These are phyloP conservation scores for Axis porcinus DNA, from an alignment of 2,113 vertebrate genomes.

Conservation along the genomic window DNA sequence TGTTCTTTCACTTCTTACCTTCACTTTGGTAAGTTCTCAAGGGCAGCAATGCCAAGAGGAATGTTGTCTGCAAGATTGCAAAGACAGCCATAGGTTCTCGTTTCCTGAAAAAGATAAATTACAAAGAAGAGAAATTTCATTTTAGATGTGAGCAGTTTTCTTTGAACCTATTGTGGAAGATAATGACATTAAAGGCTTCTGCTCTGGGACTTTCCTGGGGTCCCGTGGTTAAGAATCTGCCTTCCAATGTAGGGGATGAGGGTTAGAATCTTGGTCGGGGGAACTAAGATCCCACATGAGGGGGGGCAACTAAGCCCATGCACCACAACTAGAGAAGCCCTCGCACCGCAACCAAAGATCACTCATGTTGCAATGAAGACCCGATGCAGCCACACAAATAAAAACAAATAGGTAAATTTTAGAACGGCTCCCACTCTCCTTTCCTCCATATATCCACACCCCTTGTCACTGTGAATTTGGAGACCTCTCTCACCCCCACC, in stretches of 20 bases:
- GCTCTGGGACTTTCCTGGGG: background rate
- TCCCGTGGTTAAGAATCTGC: background rate
- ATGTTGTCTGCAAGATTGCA: background rate
- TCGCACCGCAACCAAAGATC: background rate
- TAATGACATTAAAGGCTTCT: background rate
- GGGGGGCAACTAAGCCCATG: background rate
- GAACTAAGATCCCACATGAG: background rate
- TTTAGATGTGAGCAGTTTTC: background rate
- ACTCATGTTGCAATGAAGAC: accelerated
- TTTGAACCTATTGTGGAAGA: background rate
- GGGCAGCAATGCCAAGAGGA: slow-evolving; percentile 46
- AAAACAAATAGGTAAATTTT: background rate
- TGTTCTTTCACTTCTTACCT: slow-evolving; percentile 71
- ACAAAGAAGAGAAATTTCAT: background rate
- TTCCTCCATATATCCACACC: accelerated
- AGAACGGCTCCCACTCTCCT: background rate
- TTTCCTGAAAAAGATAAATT: slow-evolving; percentile 69
- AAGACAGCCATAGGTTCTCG: slow-evolving; percentile 70
- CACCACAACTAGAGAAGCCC: background rate
- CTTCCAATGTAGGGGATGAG: background rate
- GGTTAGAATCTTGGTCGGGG: background rate
- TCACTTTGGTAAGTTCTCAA: background rate
- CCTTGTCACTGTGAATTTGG: background rate
- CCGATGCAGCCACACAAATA: background rate
- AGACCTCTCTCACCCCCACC: background rate